Percentiles rank a stretch among this genome's conserved stretches.
phyloP scores from a whole-genome alignment of 1,140 invertebrate genomes.

The Cephus cinctus region DNA sequence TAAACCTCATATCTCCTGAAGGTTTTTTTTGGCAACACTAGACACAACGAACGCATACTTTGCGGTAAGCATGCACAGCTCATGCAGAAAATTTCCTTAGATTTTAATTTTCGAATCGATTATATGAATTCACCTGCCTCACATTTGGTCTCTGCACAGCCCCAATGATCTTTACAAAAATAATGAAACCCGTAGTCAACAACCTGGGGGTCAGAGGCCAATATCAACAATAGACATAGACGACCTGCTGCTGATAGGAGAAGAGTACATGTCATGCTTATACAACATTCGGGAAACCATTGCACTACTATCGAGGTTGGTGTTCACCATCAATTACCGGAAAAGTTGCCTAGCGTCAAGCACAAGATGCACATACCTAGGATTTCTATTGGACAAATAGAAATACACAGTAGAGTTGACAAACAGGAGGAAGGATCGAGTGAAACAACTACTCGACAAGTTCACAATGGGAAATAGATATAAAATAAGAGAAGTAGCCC shows the following conservation, averaged over 20 bases:
- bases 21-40: conserved; percentile 18
- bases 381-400: conserved; percentile 6
- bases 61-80: conserved; percentile 15
- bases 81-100: conserved; percentile 21
- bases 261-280: not conserved
- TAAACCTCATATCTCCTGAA: conserved; percentile 20
- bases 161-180: conserved; percentile 21
- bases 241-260: conserved; percentile 4
- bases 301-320: conserved; percentile 11
- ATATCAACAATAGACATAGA: conserved; percentile 12
- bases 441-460: too few relatives aligned
- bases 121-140: conserved; percentile 20
- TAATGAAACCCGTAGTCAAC: conserved; percentile 19
- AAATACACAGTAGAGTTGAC: not conserved
- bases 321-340: conserved; percentile 17
- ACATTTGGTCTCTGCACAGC: conserved; percentile 18
- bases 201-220: conserved; percentile 10
- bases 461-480: not conserved
- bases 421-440: not conserved
- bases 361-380: conserved; percentile 13
- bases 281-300: conserved; percentile 4
- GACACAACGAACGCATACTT: conserved; percentile 35
- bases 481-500: conserved; percentile 1
- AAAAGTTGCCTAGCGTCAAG: conserved; percentile 13
- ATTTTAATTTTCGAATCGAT: conserved; percentile 10